A percentile compares a stretch with the other conserved stretches of the same genome.
These are phyloP conservation scores for Potamarius usumacintae DNA, from an alignment of 2,113 vertebrate species.

Conservation along the genomic window DNA sequence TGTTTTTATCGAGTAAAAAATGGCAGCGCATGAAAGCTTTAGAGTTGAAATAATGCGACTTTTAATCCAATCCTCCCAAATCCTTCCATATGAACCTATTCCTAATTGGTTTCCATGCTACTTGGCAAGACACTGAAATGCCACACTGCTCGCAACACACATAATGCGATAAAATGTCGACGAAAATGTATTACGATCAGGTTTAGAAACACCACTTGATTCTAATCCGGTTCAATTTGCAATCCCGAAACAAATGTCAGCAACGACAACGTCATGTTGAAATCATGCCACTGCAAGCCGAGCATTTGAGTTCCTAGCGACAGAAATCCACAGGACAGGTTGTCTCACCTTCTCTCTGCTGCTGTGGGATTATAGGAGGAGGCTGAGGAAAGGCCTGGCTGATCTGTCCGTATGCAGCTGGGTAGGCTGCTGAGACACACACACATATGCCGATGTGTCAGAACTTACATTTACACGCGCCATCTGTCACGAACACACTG, in stretches of 20 bases:
- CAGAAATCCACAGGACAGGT: not conserved
- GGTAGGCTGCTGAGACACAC: conserved; percentile 92
- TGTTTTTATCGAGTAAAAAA: not conserved
- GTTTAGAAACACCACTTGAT: not conserved
- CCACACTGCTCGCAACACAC: not conserved
- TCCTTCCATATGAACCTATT: no score
- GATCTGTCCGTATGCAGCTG: conserved; percentile 98
- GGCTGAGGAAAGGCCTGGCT: conserved; percentile 99
- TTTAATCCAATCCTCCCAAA: no score
- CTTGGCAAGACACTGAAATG: not conserved
- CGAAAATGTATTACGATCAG: not conserved
- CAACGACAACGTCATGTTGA: not conserved
- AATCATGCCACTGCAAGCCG: conserved; percentile 1
- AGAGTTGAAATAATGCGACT: no score
- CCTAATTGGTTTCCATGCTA: not conserved
- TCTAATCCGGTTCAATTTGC: not conserved
- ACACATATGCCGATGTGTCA: conserved; percentile 59
- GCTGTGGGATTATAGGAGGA: conserved; percentile 96
- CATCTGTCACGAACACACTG: conserved; percentile 9
- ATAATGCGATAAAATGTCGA: not conserved
- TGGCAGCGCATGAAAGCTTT: not conserved
- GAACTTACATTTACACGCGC: conserved; percentile 77
- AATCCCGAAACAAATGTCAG: not conserved
- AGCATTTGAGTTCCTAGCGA: conserved; percentile 3
- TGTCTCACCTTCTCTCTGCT: conserved; percentile 97